These are phyloP conservation scores for Phalera bucephala DNA, from an alignment of 2,888 invertebrate species.

Conservation along the genomic window DNA sequence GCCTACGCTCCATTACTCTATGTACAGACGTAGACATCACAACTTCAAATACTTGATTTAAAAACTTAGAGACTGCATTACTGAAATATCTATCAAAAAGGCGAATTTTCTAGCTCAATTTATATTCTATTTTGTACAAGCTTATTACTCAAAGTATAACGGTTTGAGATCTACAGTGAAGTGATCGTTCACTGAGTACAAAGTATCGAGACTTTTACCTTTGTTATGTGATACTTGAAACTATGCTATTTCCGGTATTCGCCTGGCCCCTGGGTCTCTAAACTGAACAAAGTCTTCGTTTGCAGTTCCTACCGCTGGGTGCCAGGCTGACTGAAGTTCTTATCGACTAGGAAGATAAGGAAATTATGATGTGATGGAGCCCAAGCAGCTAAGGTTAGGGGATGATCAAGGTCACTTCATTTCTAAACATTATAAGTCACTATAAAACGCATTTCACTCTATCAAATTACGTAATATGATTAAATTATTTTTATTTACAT, in stretches of 20 bases:
- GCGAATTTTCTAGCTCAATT: constrained; percentile 63
- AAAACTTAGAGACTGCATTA: constrained; percentile 46
- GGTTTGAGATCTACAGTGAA: constrained; percentile 43
- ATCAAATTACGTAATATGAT: constrained; percentile 51
- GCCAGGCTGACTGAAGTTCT: constrained; percentile 15
- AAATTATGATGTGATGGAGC: constrained; percentile 59
- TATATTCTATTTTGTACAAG: constrained; percentile 65
- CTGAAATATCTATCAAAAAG: constrained; percentile 55
- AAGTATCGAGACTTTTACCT: constrained; percentile 17
- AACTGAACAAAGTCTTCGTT: background rate
- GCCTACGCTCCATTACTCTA: constrained; percentile 24
- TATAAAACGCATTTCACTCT: constrained; percentile 61
- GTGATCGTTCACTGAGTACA: constrained; percentile 29
- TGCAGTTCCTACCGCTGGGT: constrained; percentile 9
- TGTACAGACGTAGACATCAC: constrained; percentile 32
- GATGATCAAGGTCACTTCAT: constrained; percentile 81
- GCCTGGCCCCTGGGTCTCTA: background rate
- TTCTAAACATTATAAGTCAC: constrained; percentile 72
- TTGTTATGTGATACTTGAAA: constrained; percentile 18
- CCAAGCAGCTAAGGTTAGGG: constrained; percentile 74
- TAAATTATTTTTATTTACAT: constrained; percentile 56
- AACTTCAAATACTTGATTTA: constrained; percentile 32
- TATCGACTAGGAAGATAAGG: constrained; percentile 44
- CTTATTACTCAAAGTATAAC: constrained; percentile 44
- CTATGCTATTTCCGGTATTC: constrained; percentile 16